phyloP scores from a whole-genome alignment of 2,888 invertebrate genomes.

The Andrena bucephala region DNA sequence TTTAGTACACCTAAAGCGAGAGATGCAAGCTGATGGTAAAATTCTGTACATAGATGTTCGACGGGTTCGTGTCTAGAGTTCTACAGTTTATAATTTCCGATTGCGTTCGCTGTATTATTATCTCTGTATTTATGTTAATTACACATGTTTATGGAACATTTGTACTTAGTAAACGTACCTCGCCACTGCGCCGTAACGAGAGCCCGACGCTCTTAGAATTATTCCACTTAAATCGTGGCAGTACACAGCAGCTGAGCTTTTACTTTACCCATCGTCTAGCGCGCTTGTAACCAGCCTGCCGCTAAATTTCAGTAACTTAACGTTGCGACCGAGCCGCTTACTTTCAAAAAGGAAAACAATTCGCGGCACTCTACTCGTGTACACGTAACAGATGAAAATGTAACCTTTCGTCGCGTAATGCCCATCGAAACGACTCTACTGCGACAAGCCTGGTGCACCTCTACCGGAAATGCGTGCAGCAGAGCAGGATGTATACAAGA shows the following conservation, averaged over 20 bases:
- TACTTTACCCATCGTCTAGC: neutral
- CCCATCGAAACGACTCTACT: conserved; percentile 70
- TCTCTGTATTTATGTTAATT: conserved; percentile 46
- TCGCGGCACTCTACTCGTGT: neutral
- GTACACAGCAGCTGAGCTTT: conserved; percentile 9
- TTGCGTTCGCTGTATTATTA: conserved; percentile 28
- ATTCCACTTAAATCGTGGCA: conserved; percentile 1
- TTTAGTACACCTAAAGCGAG: neutral
- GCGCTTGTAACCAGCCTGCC: neutral
- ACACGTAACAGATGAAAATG: neutral
- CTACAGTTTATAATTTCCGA: conserved; percentile 35
- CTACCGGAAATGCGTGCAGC: conserved; percentile 40
- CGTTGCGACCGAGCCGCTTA: neutral
- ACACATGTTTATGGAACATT: conserved; percentile 52
- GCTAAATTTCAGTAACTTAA: neutral
- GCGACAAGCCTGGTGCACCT: conserved; percentile 29
- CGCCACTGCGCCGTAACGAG: conserved; percentile 36
- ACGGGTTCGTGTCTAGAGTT: conserved; percentile 35
- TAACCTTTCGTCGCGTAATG: conserved; percentile 41
- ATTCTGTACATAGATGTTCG: conserved; percentile 40
- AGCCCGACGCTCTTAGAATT: conserved; percentile 24
- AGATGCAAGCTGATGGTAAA: conserved; percentile 10
- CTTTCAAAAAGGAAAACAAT: neutral
- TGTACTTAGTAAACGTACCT: conserved; percentile 72
- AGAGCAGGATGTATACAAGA: neutral